Evolutionary conservation across 2,888 invertebrate genomes (phyloP), one percentile per base, ranked within the genome.

Genomic region (Ypsolopha sequella): DNA sequence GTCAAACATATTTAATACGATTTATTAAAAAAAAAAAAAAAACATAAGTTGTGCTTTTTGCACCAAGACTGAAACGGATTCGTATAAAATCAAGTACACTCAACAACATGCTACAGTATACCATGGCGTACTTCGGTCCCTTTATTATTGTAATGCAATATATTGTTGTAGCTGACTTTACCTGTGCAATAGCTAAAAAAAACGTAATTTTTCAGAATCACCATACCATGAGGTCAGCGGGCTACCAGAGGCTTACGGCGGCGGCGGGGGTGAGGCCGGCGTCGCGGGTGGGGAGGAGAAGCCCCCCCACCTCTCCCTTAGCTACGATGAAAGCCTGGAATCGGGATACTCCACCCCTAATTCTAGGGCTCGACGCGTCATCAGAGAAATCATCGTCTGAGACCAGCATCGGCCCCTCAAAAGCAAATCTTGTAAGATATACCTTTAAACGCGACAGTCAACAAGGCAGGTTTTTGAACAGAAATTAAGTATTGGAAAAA

Each of bases 221-320:
- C 95, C 95, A 63, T 97, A 96, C 89, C 94, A 94, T 78, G 97
- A 97, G 82, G 96, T 96, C 69, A 96, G 95, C 81, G 96, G 96
- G 58, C 89, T 97, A 67, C 95, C 95, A 50, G 95, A 95, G 85
- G 93, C 95, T 47, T 96, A 95, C 82, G 89, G 95, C 92, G 66
- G 65, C 61, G 69, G 84, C 89, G 76, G 93, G 91, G 79, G 90
- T 89, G 80, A 93, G 90, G 77, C 91, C 91, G 58, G 91, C 90
- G 58, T 91, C 89, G 74, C 90, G 13, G 48, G 39, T 4, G 50
- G 39, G 0, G 95, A 95, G 65, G 92, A 93, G 70, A 95, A 95
- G 79, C 94, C 95, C 36, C 93, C 94, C 54, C 95, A 95, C 77
- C 91, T 95, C 80, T 95, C 95, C 54, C 90, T 96, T 63, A 94